These are phyloP conservation scores for Lucifuga dentata DNA, from an alignment of 2,113 vertebrate species.

Conservation along the genomic window DNA sequence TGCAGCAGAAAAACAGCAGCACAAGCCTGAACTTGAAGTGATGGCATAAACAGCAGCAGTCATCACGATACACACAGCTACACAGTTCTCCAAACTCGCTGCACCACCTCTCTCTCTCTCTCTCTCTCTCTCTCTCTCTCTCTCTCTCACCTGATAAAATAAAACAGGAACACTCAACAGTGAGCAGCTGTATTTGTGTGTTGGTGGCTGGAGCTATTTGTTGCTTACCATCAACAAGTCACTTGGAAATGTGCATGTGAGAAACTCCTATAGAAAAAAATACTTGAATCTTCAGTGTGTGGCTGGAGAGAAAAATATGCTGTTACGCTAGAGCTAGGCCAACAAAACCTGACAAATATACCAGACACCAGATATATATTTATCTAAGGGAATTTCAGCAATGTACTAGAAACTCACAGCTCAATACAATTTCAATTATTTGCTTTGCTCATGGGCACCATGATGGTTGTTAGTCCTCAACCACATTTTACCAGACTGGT, in stretches of 20 bases:
- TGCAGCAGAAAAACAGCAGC: conserved; percentile 81
- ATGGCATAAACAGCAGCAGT: conserved; percentile 59
- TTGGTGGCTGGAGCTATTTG: conserved; percentile 44
- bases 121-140: conserved; percentile 2
- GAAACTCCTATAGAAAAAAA: conserved; percentile 39
- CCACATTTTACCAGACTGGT: too few relatives aligned
- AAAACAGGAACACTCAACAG: conserved; percentile 34
- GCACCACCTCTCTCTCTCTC: conserved; percentile 5
- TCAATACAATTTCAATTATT: not conserved
- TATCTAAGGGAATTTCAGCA: conserved; percentile 8
- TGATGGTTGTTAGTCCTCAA: conserved; percentile 3
- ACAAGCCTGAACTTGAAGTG: conserved; percentile 67
- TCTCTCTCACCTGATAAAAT: conserved; percentile 42
- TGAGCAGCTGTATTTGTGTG: conserved; percentile 26
- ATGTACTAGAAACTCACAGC: conserved; percentile 2
- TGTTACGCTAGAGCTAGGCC: conserved; percentile 37
- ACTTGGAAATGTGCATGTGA: conserved; percentile 48
- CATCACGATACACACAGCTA: conserved; percentile 58
- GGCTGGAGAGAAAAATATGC: conserved; percentile 17
- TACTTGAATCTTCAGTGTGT: conserved; percentile 44
- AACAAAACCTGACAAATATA: conserved; percentile 36
- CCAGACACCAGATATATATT: conserved; percentile 25
- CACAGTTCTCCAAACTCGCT: conserved; percentile 33
- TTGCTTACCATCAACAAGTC: conserved; percentile 68
- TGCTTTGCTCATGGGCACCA: conserved; percentile 2